Evolutionary conservation across 2,113 vertebrate species (phyloP).

Genomic region (Campylomormyrus numenius): DNA sequence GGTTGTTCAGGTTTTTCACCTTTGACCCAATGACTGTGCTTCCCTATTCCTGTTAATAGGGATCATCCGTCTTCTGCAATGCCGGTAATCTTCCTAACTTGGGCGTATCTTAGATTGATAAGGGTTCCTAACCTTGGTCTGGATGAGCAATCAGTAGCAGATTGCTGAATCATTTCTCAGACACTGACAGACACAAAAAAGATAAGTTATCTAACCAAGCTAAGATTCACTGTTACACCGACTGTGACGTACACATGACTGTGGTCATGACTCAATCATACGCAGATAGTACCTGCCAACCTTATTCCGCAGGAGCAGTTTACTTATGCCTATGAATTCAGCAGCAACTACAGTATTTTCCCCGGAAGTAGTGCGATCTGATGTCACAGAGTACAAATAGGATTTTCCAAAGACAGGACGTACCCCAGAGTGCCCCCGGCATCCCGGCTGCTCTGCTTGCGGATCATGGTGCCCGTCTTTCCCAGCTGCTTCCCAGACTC

Average conservation of each 20-base stretch:
- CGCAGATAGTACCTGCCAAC: neutral
- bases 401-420: conserved; percentile 3
- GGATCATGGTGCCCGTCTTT: conserved; percentile 30
- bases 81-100: neutral
- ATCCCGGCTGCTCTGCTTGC: conserved; percentile 21
- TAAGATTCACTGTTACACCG: neutral
- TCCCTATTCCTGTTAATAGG: neutral
- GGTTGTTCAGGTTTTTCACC: neutral
- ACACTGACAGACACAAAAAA: neutral
- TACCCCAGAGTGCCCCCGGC: conserved; percentile 39
- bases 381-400: neutral
- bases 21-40: neutral
- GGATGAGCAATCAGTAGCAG: neutral
- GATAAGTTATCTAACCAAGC: neutral
- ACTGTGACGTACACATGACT: neutral
- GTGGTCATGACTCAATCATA: neutral
- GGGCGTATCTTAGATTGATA: neutral
- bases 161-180: neutral
- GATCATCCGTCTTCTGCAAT: neutral
- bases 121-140: neutral
- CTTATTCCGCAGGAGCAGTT: neutral
- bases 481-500: conserved; percentile 30
- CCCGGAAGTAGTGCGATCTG: neutral
- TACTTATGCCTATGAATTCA: neutral
- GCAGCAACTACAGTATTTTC: neutral